Conservation (phyloP, 2,797 vertebrate genomes). For the Scyliorhinus canicula region DNA sequence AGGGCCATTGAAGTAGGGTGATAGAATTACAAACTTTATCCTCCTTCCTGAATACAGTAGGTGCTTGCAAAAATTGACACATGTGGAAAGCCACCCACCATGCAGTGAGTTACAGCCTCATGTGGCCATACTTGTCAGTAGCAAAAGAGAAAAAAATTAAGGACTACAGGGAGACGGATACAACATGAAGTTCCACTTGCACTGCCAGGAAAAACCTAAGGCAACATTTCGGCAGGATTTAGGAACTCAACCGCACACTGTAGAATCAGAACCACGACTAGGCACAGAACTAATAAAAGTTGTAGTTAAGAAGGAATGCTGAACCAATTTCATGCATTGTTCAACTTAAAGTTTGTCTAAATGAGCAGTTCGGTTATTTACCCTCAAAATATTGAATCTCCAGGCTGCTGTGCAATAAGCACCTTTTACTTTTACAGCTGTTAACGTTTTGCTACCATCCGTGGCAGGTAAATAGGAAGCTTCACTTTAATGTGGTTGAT, state of each 20-base stretch:
- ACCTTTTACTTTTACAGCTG: background rate
- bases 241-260: background rate
- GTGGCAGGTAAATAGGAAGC: background rate
- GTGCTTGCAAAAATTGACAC: background rate
- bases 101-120: background rate
- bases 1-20: background rate
- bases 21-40: background rate
- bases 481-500: background rate
- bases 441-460: background rate
- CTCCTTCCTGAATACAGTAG: background rate
- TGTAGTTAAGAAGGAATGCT: background rate
- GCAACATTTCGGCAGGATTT: background rate
- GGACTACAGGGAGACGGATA: background rate
- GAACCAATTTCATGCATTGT: background rate
- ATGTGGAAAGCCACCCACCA: background rate
- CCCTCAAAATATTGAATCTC: too few relatives aligned
- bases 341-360: background rate
- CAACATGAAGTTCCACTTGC: too few relatives aligned
- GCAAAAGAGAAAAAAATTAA: background rate
- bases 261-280: background rate
- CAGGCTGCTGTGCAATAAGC: background rate
- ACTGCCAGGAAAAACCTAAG: background rate
- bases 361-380: background rate
- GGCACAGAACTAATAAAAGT: background rate
- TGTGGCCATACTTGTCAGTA: background rate